These are phyloP conservation scores for Erythrolamprus reginae DNA, from an alignment of 2,113 vertebrate species.

Conservation along the genomic window DNA sequence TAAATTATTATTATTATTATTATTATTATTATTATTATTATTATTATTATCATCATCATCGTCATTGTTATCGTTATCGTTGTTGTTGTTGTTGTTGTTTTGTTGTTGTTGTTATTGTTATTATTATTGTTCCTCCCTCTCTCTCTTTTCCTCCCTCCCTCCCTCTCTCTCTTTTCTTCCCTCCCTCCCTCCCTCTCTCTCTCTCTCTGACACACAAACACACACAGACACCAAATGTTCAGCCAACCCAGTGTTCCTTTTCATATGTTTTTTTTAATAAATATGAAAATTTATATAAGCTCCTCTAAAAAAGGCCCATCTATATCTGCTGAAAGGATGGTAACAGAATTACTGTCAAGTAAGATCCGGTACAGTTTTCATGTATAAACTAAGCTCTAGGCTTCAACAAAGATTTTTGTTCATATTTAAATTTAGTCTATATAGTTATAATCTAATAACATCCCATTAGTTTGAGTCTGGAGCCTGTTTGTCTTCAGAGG, in stretches of 20 bases:
- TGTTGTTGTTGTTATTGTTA: too few relatives aligned
- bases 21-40: too few relatives aligned
- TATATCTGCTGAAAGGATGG: not conserved
- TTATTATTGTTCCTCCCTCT: too few relatives aligned
- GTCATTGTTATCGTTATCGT: too few relatives aligned
- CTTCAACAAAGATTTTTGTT: constrained; percentile 27
- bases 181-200: too few relatives aligned
- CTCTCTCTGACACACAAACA: not conserved
- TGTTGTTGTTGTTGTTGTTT: too few relatives aligned
- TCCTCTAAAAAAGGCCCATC: not conserved
- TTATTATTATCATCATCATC: too few relatives aligned
- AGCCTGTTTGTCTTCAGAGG: not conserved
- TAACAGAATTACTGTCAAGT: not conserved
- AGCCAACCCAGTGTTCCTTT: not conserved
- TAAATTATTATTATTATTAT: too few relatives aligned
- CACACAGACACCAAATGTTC: not conserved
- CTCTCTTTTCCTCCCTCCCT: too few relatives aligned
- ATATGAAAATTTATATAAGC: not conserved
- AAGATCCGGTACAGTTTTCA: not conserved
- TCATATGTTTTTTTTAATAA: not conserved
- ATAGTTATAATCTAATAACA: constrained; percentile 45
- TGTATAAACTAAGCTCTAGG: constrained; percentile 33
- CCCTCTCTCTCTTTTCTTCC: too few relatives aligned
- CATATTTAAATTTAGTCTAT: constrained; percentile 30
- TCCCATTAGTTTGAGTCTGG: constrained; percentile 1